A percentile compares a stretch with the other conserved stretches of the same genome.
These are phyloP conservation scores for Aphidius ervi DNA, from an alignment of 1,140 invertebrate species.

Conservation along the genomic window DNA sequence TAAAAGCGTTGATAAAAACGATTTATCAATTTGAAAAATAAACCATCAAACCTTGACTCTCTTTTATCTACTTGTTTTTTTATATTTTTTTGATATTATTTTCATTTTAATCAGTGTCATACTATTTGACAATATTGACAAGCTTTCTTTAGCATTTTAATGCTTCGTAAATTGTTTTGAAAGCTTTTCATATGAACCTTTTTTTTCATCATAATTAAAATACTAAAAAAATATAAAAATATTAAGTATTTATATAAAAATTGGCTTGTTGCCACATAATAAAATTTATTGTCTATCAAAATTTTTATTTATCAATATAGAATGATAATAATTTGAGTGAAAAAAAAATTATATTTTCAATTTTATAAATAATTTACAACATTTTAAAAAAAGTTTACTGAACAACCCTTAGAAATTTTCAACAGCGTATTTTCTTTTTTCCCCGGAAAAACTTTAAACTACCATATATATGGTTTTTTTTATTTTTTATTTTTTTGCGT, in stretches of 20 bases:
- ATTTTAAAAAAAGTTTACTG: constrained; percentile 1
- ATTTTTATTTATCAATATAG: too few relatives aligned
- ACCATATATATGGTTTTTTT: neutral
- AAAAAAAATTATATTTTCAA: neutral
- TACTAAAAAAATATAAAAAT: too few relatives aligned
- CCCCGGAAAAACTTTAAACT: constrained; percentile 7
- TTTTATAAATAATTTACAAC: too few relatives aligned
- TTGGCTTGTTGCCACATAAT: too few relatives aligned
- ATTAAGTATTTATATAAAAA: too few relatives aligned
- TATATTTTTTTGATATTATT: neutral
- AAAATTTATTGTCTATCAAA: too few relatives aligned
- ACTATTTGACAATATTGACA: too few relatives aligned
- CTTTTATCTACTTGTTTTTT: neutral
- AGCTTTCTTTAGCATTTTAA: too few relatives aligned
- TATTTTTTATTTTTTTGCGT: neutral
- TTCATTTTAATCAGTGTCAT: constrained; percentile 2
- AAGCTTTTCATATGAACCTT: too few relatives aligned
- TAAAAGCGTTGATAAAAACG: constrained; percentile 3
- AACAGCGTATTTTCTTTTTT: neutral
- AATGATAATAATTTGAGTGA: neutral
- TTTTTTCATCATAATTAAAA: too few relatives aligned
- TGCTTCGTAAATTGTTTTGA: too few relatives aligned
- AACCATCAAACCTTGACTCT: constrained; percentile 3
- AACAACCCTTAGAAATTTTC: constrained; percentile 4
- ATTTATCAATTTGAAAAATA: constrained; percentile 8